Conservation (phyloP, 2,113 vertebrate species). For the Pedionomus torquatus region DNA sequence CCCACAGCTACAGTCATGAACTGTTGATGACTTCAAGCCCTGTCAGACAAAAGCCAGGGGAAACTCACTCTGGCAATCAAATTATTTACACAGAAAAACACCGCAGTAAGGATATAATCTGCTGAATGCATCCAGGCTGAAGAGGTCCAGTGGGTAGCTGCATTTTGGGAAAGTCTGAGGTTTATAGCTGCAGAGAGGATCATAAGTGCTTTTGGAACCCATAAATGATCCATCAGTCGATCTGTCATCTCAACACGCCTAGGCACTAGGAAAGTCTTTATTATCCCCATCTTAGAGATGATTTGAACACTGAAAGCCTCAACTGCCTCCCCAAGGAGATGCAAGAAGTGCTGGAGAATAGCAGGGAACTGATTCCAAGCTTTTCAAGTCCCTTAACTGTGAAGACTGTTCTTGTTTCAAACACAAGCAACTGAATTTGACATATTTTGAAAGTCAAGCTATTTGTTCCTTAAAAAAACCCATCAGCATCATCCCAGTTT, state of each 20-base stretch:
- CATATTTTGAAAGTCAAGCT: constrained; percentile 14
- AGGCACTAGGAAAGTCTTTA: constrained; percentile 17
- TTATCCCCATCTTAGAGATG: constrained; percentile 7
- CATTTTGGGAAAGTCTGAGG: background rate
- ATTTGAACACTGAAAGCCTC: constrained; percentile 49
- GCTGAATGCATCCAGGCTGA: background rate
- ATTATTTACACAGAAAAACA: background rate
- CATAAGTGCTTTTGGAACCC: background rate
- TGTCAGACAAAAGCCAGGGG: background rate
- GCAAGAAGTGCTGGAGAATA: constrained; percentile 26
- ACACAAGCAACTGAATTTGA: constrained; percentile 6
- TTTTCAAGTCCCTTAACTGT: constrained; percentile 14
- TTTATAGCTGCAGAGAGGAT: background rate
- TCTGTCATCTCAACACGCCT: constrained; percentile 32
- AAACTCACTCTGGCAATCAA: background rate
- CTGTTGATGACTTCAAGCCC: background rate
- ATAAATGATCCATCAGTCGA: constrained; percentile 20
- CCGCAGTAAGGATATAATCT: background rate
- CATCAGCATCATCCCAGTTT: background rate
- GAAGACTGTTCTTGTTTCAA: background rate
- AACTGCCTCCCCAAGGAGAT: constrained; percentile 55
- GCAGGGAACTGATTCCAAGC: background rate
- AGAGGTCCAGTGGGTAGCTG: background rate
- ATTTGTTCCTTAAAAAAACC: background rate
- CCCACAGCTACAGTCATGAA: background rate